phyloP scores from a whole-genome alignment of 2,888 invertebrate genomes.

The Zele albiditarsus region DNA sequence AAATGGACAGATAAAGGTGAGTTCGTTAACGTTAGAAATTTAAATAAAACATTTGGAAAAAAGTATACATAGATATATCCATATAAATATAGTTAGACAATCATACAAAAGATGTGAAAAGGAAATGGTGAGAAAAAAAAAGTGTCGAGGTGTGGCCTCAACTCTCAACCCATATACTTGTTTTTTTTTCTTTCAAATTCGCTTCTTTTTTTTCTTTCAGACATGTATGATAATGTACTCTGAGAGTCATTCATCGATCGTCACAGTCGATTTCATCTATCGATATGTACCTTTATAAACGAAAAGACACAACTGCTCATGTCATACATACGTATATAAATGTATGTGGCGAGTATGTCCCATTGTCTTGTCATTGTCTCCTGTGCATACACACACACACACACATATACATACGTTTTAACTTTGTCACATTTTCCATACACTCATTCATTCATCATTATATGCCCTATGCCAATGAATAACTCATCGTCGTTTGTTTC shows the following conservation, averaged over 20 bases:
- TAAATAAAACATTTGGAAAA: background rate
- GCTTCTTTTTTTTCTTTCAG: background rate
- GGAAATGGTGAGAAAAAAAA: slow-evolving; percentile 20
- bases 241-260: slow-evolving; percentile 30
- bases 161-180: background rate
- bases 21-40: slow-evolving; percentile 10
- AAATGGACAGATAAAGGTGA: background rate
- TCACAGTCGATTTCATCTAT: slow-evolving; percentile 36
- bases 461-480: slow-evolving; percentile 12
- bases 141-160: slow-evolving; percentile 25
- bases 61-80: background rate
- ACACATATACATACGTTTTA: background rate
- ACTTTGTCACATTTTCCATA: slow-evolving; percentile 7
- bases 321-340: background rate
- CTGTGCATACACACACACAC: background rate
- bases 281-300: slow-evolving; percentile 12
- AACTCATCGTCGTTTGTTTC: slow-evolving; percentile 18
- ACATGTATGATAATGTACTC: background rate
- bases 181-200: background rate
- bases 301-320: slow-evolving; percentile 17
- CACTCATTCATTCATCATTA: slow-evolving; percentile 15
- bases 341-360: background rate
- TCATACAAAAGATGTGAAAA: background rate
- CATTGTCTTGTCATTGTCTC: slow-evolving; percentile 6
- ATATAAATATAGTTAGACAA: background rate